Base-by-base conservation (phyloP, 23 tunicate genomes). In the Trididemnum miniatum region DNA sequence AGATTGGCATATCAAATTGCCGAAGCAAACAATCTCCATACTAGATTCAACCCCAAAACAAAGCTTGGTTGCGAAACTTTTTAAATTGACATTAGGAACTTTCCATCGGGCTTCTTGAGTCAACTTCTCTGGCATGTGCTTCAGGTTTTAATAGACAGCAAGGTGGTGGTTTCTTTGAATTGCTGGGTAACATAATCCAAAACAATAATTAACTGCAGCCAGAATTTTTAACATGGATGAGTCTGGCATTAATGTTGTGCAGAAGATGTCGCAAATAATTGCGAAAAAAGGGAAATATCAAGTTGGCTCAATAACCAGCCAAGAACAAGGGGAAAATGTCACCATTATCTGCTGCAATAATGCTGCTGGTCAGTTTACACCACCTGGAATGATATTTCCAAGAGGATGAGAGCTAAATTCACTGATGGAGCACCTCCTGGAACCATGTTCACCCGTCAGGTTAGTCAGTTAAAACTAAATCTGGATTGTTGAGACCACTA, bases 381-480 rank as follows among this genome's bases (percentile, higher is more conserved):
- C 67, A 51, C 62, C 32, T 28, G 62, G 67, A 30, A 31, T 59
- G 22, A 34, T 79, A 22, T 79, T 52, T 34, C 83, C 83, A 65
- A 22, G 35, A 52, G 40, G 5, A 30, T 51, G 67, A 25, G 32
- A 2, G 35, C 24, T 12, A 37, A 78, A 31, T 51, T 78, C 38
- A 35, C 52, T 20, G 82, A 78, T 78, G 82, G 82, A 20, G 82
- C 82, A 22, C 82, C 67, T 27, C 69, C 69, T 27, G 82, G 67
- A 78, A 78, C 38, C 67, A 78, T 52, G 67, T 78, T 78, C n/a
- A n/a, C n/a, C n/a, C n/a, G n/a, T n/a, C n/a, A n/a, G n/a, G n/a
- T n/a, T n/a, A n/a, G n/a, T 22, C 77, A 37, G n/a, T n/a, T n/a
- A n/a, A n/a, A n/a, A n/a, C n/a, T n/a, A n/a, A n/a, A n/a, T n/a